phyloP scores from a whole-genome alignment of 2,797 vertebrate species.

The Sylvia borin region DNA sequence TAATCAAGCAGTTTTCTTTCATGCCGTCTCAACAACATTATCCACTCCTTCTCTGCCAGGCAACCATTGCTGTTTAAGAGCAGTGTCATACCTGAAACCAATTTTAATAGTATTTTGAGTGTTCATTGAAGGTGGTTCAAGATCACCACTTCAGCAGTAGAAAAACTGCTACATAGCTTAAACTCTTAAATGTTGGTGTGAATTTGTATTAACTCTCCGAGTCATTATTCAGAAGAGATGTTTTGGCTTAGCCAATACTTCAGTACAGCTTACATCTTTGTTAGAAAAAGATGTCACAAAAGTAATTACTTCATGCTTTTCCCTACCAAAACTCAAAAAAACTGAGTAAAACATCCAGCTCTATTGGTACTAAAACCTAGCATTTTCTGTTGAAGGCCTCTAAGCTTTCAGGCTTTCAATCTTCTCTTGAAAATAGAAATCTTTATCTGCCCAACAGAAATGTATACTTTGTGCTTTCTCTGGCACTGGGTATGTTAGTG shows the following conservation, averaged over 20 bases:
- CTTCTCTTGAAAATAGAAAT: not conserved
- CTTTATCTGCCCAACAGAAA: not conserved
- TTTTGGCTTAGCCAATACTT: not conserved
- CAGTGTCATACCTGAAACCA: not conserved
- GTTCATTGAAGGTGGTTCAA: not conserved
- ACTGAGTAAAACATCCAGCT: not conserved
- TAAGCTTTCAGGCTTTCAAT: not conserved
- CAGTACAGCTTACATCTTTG: not conserved
- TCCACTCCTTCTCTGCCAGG: not conserved
- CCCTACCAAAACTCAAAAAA: not conserved
- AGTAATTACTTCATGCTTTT: not conserved
- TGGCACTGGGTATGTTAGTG: not conserved
- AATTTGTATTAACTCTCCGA: not conserved
- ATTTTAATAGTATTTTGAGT: not conserved
- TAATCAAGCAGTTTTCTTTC: not conserved
- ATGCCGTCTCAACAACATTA: fast-evolving
- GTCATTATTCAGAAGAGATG: not conserved
- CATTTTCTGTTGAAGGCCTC: not conserved
- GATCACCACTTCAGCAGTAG: fast-evolving
- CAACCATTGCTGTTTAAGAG: not conserved
- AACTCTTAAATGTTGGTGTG: not conserved
- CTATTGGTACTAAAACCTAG: not conserved
- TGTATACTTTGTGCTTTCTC: not conserved
- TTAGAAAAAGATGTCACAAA: not conserved
- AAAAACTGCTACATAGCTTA: not conserved